Evolutionary conservation across 1,140 invertebrate genomes (phyloP).

Genomic region (Drosophila kepulauana): DNA sequence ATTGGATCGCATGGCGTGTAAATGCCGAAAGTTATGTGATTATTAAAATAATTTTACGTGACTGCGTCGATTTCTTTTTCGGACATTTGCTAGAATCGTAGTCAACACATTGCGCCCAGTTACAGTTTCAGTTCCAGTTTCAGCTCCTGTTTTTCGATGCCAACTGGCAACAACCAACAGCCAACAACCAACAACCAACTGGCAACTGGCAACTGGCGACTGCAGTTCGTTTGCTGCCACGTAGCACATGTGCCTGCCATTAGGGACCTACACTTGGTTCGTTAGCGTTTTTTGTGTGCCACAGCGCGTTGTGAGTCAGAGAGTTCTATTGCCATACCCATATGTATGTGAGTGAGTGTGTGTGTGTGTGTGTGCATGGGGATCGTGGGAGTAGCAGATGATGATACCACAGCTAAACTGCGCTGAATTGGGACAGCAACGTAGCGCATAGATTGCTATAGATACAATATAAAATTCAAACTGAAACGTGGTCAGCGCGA

Average conservation of each 20-base stretch:
- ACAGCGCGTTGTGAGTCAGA: conserved; percentile 42
- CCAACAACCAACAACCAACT: neutral
- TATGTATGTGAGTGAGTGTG: conserved; percentile 19
- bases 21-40: conserved; percentile 83
- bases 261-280: conserved; percentile 79
- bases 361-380: conserved; percentile 13
- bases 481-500: conserved; percentile 8
- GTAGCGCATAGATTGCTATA: neutral
- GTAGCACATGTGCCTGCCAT: conserved; percentile 79
- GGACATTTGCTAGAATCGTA: conserved; percentile 51
- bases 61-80: conserved; percentile 79
- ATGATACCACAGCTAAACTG: conserved; percentile 26
- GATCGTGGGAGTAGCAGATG: conserved; percentile 46
- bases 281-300: conserved; percentile 73
- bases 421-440: conserved; percentile 13
- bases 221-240: conserved; percentile 79
- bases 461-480: conserved; percentile 9
- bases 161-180: conserved; percentile 13
- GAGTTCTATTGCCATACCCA: conserved; percentile 15
- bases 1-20: conserved; percentile 70
- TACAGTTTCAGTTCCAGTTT: conserved; percentile 21
- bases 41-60: conserved; percentile 84
- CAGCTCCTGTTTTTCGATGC: conserved; percentile 12
- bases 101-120: conserved; percentile 31
- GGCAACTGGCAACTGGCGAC: conserved; percentile 28